phyloP scores from a whole-genome alignment of 1,140 invertebrate genomes.

The Heliothis virescens region DNA sequence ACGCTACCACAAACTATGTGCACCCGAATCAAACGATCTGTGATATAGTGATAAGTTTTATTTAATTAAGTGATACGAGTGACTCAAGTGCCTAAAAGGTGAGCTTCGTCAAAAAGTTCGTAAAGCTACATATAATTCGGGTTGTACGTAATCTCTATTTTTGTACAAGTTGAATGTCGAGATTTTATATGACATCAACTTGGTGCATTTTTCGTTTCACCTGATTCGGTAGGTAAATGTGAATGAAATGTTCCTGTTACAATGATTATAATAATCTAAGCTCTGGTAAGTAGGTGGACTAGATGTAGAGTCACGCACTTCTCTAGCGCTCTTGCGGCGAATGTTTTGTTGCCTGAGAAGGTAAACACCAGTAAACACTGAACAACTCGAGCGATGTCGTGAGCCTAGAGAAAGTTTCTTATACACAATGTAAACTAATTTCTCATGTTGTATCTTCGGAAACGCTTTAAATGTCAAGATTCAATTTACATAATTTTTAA shows the following conservation, averaged over 20 bases:
- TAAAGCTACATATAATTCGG: constrained; percentile 33
- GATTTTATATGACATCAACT: constrained; percentile 38
- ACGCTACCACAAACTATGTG: constrained; percentile 67
- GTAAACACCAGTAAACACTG: constrained; percentile 60
- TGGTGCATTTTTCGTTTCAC: constrained; percentile 16
- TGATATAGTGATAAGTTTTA: constrained; percentile 83
- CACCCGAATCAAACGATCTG: constrained; percentile 78
- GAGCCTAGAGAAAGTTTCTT: constrained; percentile 59
- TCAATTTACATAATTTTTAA: not conserved
- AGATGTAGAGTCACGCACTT: constrained; percentile 26
- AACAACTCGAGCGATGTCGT: constrained; percentile 35
- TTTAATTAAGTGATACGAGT: constrained; percentile 59
- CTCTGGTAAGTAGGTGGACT: constrained; percentile 22
- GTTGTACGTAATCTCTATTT: constrained; percentile 57
- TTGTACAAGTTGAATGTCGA: constrained; percentile 42
- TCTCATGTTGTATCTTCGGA: constrained; percentile 7
- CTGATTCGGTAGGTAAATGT: not conserved
- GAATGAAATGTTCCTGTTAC: not conserved
- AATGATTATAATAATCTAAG: not conserved
- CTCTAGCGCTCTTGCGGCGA: constrained; percentile 29
- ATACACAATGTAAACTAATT: constrained; percentile 37
- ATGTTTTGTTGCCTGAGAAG: constrained; percentile 57
- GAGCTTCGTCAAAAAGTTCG: constrained; percentile 46
- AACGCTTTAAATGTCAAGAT: not conserved
- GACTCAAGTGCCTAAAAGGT: constrained; percentile 53